Base-by-base conservation (phyloP, 2,797 vertebrate species). In the Acanthornis magna region DNA sequence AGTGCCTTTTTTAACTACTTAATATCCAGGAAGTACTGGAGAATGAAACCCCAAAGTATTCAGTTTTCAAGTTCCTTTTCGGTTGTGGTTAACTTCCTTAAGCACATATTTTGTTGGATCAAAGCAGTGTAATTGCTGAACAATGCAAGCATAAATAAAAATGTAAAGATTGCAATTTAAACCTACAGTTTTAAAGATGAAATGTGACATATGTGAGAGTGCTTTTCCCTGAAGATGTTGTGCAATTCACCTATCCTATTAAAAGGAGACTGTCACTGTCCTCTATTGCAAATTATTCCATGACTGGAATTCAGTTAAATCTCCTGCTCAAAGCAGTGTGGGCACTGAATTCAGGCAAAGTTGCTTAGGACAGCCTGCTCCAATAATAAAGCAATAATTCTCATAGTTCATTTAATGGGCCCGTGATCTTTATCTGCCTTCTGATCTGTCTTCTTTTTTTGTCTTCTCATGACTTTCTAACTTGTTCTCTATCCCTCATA, bases 21-120 rank as follows among this genome's bases (percentile, higher is more conserved):
- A 62, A 40, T 89, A 7, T 48, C 78, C 16, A 18, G 34, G 29
- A 79, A 47, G 13, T 48, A 22, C n/a, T 91, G 23, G 18, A 50
- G 34, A 13, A 63, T 67, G 82, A 68, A 10, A 0, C 1, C 15
- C 2, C 1, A 4, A 74, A 57, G 2, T 9, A 21, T 27, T 74
- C n/a, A 22, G 13, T n/a, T 94, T 87, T 91, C 23, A 32, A 21
- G 14, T 42, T 75, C 48, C 36, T 77, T 83, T 53, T 58, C 34
- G n/a, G 13, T 53, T 61, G 67, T 71, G 38, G 16, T 23, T 25
- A 48, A 34, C 23, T 73, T 77, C 16, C 50, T 72, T 72, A 63
- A 53, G 13, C 25, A 13, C 5, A 0, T 36, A 40, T 55, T 84
- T 76, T 60, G 45, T 40, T 89, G 48, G 17, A 34, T 47, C 55